These are phyloP conservation scores for Phalanger gymnotis DNA, from an alignment of 2,797 vertebrate species.

Conservation along the genomic window DNA sequence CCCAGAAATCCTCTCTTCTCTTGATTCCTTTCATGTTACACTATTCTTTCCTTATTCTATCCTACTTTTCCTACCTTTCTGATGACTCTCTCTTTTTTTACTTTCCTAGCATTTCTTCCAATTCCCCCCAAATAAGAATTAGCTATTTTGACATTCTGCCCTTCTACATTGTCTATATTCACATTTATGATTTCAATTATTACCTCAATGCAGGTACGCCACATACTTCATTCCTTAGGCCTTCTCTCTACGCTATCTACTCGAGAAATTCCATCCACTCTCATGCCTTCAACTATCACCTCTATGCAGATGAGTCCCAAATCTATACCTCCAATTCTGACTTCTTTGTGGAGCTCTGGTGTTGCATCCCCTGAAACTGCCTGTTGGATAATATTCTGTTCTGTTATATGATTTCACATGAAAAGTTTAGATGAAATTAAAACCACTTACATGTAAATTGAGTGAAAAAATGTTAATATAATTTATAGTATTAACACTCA, in stretches of 20 bases:
- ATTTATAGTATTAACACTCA: constrained; percentile 1
- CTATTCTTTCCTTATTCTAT: background rate
- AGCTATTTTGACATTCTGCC: background rate
- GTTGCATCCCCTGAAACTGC: constrained; percentile 21
- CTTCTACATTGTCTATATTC: background rate
- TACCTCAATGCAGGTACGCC: background rate
- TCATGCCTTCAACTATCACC: background rate
- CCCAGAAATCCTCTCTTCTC: background rate
- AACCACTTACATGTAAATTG: constrained; percentile 16
- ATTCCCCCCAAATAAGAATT: background rate
- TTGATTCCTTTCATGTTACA: background rate
- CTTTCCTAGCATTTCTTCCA: background rate
- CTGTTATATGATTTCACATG: background rate
- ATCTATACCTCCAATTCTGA: background rate
- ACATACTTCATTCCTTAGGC: no score
- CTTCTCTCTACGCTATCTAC: background rate
- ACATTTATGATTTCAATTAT: background rate
- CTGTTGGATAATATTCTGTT: constrained; percentile 31
- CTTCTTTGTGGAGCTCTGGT: background rate
- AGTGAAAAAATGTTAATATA: constrained; percentile 25
- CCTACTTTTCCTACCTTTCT: background rate
- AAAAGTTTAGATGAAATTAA: constrained; percentile 28
- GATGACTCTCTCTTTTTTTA: background rate
- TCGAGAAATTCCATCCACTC: constrained; percentile 1
- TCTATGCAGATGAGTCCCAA: background rate